Base-by-base conservation (phyloP, 1,140 invertebrate genomes). In the Zaprionus capensis region DNA sequence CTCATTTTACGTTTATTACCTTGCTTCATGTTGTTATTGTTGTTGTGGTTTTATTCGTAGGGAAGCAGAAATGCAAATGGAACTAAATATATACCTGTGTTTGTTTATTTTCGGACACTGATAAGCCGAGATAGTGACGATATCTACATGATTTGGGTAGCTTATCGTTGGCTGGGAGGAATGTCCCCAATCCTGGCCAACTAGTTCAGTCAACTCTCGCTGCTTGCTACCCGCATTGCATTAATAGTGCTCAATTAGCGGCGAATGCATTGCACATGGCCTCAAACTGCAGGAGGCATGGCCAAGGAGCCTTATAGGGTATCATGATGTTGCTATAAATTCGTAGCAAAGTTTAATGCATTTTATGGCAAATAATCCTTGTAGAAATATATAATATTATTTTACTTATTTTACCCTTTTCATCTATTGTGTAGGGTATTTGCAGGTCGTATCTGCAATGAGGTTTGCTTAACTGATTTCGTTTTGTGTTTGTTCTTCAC, bases 1-100 rank as follows among this genome's bases (percentile, higher is more conserved):
- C 46, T 73, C 75, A 66, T 63, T 66, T 80, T 77, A 74, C 76
- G 66, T 78, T 76, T 78, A 76, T 76, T 78, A 51, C 49, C 41
- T 38, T 15, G 57, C 34, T 77, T 51, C 46, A 4, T 46, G 41
- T 46, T 46, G 41, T 44, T 44, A n/a, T 44, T 44, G 41, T 46
- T 46, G 41, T 46, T 46, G 41, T 46, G 46, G 46, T 51, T 51
- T 49, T 20, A 51, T 51, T 46, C n/a, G 46, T 44, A 46, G 41
- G 34, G 17, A 38, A 41, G 15, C 28, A 58, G 44, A 56, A 36
- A 49, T 22, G 12, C n/a, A 51, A 20, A 58, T 28, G n/a, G 24
- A 68, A 79, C 76, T 75, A 78, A 78, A 74, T 78, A 62, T 78
- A 62, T 75, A 75, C 55, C 34, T 14, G 58, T 34, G 31, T 61